Conservation (phyloP, 2,113 vertebrate species). For the Conger conger region DNA sequence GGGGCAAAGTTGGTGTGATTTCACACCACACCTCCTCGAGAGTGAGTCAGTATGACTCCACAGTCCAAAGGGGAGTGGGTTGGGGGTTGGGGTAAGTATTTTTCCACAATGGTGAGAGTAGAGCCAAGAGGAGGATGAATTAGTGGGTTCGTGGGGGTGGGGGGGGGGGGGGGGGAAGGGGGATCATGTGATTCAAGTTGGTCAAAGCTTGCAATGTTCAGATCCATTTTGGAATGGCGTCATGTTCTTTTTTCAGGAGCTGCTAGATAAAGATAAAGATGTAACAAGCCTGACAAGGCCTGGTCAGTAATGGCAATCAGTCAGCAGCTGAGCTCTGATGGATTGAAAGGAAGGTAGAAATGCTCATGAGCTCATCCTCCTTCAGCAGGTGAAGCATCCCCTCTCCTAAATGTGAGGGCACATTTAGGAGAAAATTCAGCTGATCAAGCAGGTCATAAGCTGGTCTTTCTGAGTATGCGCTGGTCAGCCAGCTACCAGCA, state of each 20-base stretch:
- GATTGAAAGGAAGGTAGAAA: neutral
- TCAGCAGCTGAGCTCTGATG: neutral
- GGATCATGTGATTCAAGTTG: neutral
- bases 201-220: neutral
- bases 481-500: too few species aligned
- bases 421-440: constrained; percentile 73
- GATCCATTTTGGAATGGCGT: neutral
- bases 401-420: constrained; percentile 39
- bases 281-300: neutral
- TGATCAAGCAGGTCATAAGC: too few species aligned
- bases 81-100: neutral
- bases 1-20: too few species aligned
- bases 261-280: neutral
- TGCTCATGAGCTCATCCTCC: neutral
- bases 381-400: neutral
- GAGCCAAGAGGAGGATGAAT: neutral
- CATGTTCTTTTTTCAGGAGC: neutral
- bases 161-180: too few species aligned
- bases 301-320: neutral
- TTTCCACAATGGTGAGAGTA: neutral
- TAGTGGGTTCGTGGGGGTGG: too few species aligned
- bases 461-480: too few species aligned
- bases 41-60: constrained; percentile 2
- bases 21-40: neutral
- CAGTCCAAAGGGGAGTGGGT: neutral